Evolutionary conservation across 2,113 vertebrate genomes (phyloP), one percentile per base, ranked within the genome.

Genomic region (Epinephelus moara): DNA sequence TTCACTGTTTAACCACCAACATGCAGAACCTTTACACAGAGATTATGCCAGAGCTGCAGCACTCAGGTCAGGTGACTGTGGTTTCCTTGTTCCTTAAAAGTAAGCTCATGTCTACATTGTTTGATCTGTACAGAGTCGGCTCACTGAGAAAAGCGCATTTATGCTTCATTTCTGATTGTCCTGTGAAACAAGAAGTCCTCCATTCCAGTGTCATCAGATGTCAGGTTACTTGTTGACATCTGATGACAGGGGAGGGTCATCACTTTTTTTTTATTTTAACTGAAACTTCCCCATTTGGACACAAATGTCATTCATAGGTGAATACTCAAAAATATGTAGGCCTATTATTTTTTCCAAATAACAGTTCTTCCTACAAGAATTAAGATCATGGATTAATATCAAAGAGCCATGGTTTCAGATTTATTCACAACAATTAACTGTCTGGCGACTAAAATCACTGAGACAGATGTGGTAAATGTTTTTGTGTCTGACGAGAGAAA

Each of bases 21-120:
- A 64, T 45, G 19, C 45, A 23, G 10, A 55, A 13, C 6, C 4
- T 30, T 70, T 11, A 47, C 21, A 40, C 6, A 63, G 13, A 57
- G 1, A 50, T 70, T 21, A 25, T 63, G 47, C 53, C 33, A 75
- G 14, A 15, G 2, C 1, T 67, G 56, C 77, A 67, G 4, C 4
- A 11, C 47, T 66, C 42, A 57, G 56, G 33, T 71, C 21, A 78
- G 3, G 33, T 33, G 17, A 2, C 55, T 75, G 84, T 85, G 85
- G 76, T 75, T 90, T 83, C 45, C 45, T 67, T 47, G 68, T 78
- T 84, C 18, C 23, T 45, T 17, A 56, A 52, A 79, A 7, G 19
- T 68, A 12, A 59, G 6, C 3, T 67, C 0, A 40, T 45, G 1
- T 19, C 45, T 68, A 25, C 13, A 49, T 21, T 47, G 52, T 25